Conservation (phyloP, 1,140 invertebrate genomes). For the Papilio polyxenes region DNA sequence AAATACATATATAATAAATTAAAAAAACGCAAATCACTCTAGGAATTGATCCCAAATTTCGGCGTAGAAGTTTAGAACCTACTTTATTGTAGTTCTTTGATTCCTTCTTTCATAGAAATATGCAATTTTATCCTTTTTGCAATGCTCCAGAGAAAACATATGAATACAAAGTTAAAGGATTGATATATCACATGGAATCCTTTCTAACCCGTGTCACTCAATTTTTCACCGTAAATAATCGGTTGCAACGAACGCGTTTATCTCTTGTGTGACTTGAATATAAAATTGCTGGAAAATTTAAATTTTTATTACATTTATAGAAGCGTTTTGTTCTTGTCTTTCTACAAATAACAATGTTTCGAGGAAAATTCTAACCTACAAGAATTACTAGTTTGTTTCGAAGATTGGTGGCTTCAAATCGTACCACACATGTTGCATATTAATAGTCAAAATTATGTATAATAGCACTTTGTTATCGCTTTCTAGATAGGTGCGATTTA, state of each 20-base stretch:
- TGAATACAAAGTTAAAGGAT: constrained; percentile 46
- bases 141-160: constrained; percentile 28
- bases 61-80: neutral
- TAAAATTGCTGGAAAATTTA: constrained; percentile 33
- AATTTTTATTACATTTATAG: constrained; percentile 35
- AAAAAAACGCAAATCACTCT: neutral
- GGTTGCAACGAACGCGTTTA: constrained; percentile 54
- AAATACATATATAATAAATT: too few species aligned
- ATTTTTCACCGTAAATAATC: constrained; percentile 68
- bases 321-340: constrained; percentile 20
- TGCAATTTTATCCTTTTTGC: neutral
- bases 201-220: constrained; percentile 67
- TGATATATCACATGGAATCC: constrained; percentile 66
- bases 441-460: neutral
- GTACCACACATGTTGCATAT: neutral
- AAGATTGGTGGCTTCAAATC: neutral
- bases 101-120: neutral
- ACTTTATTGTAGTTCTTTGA: neutral
- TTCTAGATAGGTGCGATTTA: neutral
- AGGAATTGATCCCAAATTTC: neutral
- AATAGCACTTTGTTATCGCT: neutral
- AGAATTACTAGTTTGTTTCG: neutral
- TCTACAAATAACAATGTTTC: constrained; percentile 11
- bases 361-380: neutral
- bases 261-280: constrained; percentile 61